phyloP scores from a whole-genome alignment of 2,113 vertebrate species.

The Ploceus nigricollis region DNA sequence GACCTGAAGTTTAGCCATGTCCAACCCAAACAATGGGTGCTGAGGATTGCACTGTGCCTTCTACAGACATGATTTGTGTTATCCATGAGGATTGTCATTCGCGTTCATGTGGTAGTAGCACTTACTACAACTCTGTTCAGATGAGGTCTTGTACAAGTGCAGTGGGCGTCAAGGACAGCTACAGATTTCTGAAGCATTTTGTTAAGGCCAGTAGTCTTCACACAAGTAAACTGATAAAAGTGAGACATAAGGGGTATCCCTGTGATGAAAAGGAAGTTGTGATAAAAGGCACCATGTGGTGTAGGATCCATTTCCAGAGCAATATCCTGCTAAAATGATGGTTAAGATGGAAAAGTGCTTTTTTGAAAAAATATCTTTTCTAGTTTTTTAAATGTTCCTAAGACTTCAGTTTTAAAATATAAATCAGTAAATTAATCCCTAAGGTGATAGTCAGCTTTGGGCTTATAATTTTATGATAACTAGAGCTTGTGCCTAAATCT shows the following conservation, averaged over 20 bases:
- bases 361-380: neutral
- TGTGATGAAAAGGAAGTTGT: neutral
- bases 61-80: neutral
- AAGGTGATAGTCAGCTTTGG: neutral
- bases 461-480: neutral
- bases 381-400: neutral
- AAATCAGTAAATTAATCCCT: neutral
- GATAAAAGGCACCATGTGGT: neutral
- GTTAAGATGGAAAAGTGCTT: neutral
- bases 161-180: neutral
- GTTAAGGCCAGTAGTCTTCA: neutral
- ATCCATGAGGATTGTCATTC: neutral
- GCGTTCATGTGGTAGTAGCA: neutral
- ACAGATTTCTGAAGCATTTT: neutral
- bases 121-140: neutral
- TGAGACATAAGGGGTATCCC: neutral
- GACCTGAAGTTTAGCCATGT: neutral
- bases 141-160: neutral
- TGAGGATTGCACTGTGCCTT: accelerated
- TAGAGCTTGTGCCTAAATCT: neutral
- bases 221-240: neutral
- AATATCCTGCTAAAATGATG: neutral
- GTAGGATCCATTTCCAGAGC: neutral
- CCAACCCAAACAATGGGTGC: neutral
- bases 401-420: neutral